phyloP scores from a whole-genome alignment of 2,888 invertebrate genomes.

The Choristoneura rosaceana region DNA sequence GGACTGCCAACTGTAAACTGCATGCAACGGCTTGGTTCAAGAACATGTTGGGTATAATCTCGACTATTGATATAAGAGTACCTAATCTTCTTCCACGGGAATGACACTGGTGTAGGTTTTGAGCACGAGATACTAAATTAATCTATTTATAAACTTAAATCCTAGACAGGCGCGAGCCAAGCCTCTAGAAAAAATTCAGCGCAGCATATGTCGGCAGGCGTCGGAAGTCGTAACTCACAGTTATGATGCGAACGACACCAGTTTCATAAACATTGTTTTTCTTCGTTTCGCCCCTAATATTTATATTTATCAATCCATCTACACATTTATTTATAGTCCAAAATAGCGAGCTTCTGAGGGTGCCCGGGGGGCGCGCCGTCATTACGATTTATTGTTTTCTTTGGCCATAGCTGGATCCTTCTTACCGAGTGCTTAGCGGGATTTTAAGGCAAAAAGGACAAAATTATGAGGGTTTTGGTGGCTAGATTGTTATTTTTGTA shows the following conservation, averaged over 20 bases:
- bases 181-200: slow-evolving; percentile 75
- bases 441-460: slow-evolving; percentile 57
- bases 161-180: slow-evolving; percentile 34
- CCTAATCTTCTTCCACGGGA: too few relatives aligned
- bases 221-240: slow-evolving; percentile 85
- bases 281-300: slow-evolving; percentile 85
- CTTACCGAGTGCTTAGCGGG: slow-evolving; percentile 64
- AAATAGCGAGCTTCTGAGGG: slow-evolving; percentile 83
- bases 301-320: slow-evolving; percentile 86
- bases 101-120: slow-evolving; percentile 10
- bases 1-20: too few relatives aligned
- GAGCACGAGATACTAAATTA: slow-evolving; percentile 34
- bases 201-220: slow-evolving; percentile 78
- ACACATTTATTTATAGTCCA: slow-evolving; percentile 85
- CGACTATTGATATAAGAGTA: too few relatives aligned
- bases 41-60: too few relatives aligned
- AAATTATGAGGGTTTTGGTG: slow-evolving; percentile 31
- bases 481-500: slow-evolving; percentile 11
- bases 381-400: slow-evolving; percentile 84
- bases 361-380: slow-evolving; percentile 78
- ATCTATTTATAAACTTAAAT: slow-evolving; percentile 64
- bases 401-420: slow-evolving; percentile 76
- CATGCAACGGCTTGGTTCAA: too few relatives aligned
- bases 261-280: slow-evolving; percentile 86
- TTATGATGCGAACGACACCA: slow-evolving; percentile 85